phyloP scores from a whole-genome alignment of 2,888 invertebrate genomes.

The Creontiades dilutus region DNA sequence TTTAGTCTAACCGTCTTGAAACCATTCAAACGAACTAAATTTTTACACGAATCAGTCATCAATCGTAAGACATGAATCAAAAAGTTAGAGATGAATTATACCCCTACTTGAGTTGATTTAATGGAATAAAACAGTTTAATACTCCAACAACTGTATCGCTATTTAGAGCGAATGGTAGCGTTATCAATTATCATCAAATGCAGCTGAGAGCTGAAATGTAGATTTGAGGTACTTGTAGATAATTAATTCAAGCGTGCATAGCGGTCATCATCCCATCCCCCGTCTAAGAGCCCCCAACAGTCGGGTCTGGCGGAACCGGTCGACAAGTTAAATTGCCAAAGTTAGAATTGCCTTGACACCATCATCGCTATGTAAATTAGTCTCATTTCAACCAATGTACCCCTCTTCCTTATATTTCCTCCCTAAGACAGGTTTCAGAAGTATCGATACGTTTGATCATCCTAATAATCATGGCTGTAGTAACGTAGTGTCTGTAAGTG shows the following conservation, averaged over 20 bases:
- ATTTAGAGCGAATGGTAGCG: neutral
- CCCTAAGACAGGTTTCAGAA: neutral
- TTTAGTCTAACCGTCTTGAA: too few relatives aligned
- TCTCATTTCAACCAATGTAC: conserved; percentile 68
- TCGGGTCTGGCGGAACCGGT: conserved; percentile 37
- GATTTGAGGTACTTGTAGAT: conserved; percentile 65
- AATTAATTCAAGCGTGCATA: conserved; percentile 61
- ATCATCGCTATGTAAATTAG: conserved; percentile 70
- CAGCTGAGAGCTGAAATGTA: conserved; percentile 43
- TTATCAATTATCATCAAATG: conserved; percentile 3
- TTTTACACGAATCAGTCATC: too few relatives aligned
- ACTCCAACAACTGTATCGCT: too few relatives aligned
- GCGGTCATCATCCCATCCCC: conserved; percentile 53
- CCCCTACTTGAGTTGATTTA: too few relatives aligned
- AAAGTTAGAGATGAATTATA: too few relatives aligned
- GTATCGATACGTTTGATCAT: neutral
- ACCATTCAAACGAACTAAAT: too few relatives aligned
- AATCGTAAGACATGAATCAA: too few relatives aligned
- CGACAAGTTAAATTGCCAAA: conserved; percentile 71
- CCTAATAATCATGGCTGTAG: too few relatives aligned
- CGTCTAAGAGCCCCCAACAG: neutral
- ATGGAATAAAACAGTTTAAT: too few relatives aligned
- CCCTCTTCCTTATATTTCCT: conserved; percentile 13
- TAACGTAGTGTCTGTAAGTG: too few relatives aligned
- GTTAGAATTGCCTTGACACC: conserved; percentile 70